Evolutionary conservation across 2,888 invertebrate genomes (phyloP).

Genomic region (Marronus borbonicus): DNA sequence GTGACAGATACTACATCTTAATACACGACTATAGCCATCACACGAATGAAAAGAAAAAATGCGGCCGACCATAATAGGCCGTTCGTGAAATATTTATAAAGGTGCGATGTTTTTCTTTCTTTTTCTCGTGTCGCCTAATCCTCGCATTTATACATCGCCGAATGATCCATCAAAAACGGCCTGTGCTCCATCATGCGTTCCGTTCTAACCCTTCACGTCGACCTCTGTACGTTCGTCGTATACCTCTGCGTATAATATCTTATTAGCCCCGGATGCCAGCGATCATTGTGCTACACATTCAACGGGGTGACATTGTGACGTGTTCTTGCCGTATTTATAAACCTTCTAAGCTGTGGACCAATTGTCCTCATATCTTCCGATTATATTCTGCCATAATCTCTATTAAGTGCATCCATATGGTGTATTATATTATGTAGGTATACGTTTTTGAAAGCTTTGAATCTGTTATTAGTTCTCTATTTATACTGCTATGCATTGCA

Average conservation of each 20-base stretch:
- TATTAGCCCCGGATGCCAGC: conserved; percentile 48
- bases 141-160: conserved; percentile 44
- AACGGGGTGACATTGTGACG: conserved; percentile 46
- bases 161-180: conserved; percentile 56
- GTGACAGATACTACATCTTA: conserved; percentile 41
- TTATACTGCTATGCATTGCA: neutral
- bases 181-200: conserved; percentile 50
- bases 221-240: neutral
- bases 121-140: conserved; percentile 54
- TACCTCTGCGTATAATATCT: conserved; percentile 34
- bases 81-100: conserved; percentile 32
- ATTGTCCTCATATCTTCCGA: conserved; percentile 40
- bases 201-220: conserved; percentile 33
- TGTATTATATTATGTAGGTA: neutral
- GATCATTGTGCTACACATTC: conserved; percentile 41
- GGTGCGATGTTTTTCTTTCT: conserved; percentile 31
- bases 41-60: conserved; percentile 22
- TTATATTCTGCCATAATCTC: conserved; percentile 26
- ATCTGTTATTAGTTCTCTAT: neutral
- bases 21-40: neutral
- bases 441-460: neutral
- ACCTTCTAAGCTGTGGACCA: conserved; percentile 28
- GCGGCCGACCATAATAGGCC: conserved; percentile 5
- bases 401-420: conserved; percentile 20
- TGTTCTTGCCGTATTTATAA: conserved; percentile 49